Percentiles rank a stretch among this genome's conserved stretches.
phyloP scores from a whole-genome alignment of 2,113 vertebrate genomes.

The Hydrolagus affinis region DNA sequence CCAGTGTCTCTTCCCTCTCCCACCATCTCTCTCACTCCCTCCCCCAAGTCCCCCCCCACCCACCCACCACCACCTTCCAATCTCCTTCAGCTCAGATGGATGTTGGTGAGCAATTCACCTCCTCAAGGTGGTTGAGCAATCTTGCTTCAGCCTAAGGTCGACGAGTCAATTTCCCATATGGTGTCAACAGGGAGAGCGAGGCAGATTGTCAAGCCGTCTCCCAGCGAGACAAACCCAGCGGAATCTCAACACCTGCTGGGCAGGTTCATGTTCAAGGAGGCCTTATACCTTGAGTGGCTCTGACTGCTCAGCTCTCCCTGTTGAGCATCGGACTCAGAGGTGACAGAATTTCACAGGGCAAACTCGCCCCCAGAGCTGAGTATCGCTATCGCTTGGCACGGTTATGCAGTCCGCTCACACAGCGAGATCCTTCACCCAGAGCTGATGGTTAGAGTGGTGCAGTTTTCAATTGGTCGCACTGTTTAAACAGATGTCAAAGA shows the following conservation, averaged over 20 bases:
- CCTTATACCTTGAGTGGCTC: neutral
- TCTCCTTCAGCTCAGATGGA: neutral
- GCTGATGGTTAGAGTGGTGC: no score
- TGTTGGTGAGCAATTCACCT: neutral
- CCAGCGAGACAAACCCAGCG: neutral
- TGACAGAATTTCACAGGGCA: neutral
- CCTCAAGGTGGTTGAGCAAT: neutral
- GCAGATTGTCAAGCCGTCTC: neutral
- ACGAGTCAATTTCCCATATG: neutral
- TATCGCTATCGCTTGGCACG: no score
- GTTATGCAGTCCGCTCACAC: no score
- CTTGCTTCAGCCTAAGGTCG: neutral
- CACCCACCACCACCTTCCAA: neutral
- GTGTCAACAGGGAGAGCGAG: neutral
- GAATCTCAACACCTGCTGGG: neutral
- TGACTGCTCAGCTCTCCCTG: neutral
- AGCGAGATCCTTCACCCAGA: no score
- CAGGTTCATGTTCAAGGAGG: neutral
- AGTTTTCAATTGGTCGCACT: no score
- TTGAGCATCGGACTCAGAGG: neutral
- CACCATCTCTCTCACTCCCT: neutral
- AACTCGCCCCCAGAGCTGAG: neutral
- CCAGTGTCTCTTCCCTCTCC: neutral
- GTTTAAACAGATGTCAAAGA: no score
- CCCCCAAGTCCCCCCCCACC: neutral